Base-by-base conservation (phyloP, 2,888 invertebrate genomes). In the Amiota communis region DNA sequence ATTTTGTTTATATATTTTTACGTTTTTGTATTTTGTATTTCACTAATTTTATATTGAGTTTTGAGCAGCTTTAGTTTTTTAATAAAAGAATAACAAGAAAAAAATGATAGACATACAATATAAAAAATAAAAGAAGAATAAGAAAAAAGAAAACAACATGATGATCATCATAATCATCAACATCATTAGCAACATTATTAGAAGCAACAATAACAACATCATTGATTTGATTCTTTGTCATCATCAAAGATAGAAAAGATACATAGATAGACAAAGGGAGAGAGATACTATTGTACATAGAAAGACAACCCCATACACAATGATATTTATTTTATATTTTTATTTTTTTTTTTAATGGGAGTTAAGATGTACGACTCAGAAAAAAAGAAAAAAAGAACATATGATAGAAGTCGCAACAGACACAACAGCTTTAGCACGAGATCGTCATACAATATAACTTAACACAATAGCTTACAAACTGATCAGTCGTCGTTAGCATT, bases 401-500 rank as follows among this genome's bases (percentile, higher is more conserved):
- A 36, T 15, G 17, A 46, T 13, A 23, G 20, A 13, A 11, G 13
- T 20, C 56, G 15, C 57, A 46, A 64, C 47, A 46, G 64, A 13
- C 46, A 20, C 20, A 12, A 49, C 49, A 4, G 53, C 15, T 70
- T 36, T 36, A 46, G 75, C 56, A 65, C 76, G 78, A 79, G 75
- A 73, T 23, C 76, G 74, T 76, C 81, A 85, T 85, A 36, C 36
- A 36, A 36, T 36, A 85, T 80, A 85, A 85, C 84, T 79, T 81
- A 80, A 82, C 73, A 81, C 77, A 81, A 77, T 77, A 68, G 72
- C 79, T 75, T 76, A 74, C 76, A 79, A 80, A 76, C 79, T 70
- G 79, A 78, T 85, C 84, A 85, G 85, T 85, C 81, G 67, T 68
- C 67, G 81, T 77, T 75, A 77, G 80, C 77, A 81, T 80, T 80